These are phyloP conservation scores for Vidua chalybeata DNA, from an alignment of 2,113 vertebrate genomes.

Conservation along the genomic window DNA sequence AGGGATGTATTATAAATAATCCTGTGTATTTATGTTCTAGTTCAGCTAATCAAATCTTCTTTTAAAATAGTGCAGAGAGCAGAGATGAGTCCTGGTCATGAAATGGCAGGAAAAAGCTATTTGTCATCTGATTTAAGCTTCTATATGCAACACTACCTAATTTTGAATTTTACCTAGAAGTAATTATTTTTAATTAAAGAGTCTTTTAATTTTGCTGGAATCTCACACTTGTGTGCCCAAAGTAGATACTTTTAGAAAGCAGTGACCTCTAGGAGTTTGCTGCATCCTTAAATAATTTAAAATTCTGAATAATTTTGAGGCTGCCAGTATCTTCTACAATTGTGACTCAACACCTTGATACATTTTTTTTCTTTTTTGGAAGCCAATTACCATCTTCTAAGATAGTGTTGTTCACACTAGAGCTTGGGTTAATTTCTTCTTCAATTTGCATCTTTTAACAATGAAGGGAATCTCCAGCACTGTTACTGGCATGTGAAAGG, in stretches of 20 bases:
- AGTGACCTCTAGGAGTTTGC: not conserved
- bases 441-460: constrained; percentile 3
- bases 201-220: not conserved
- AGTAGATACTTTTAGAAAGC: not conserved
- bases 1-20: not conserved
- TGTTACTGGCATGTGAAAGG: not conserved
- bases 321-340: not conserved
- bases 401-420: not conserved
- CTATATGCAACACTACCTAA: not conserved
- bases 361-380: not conserved
- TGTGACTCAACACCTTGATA: not conserved
- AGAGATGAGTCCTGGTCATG: not conserved
- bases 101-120: not conserved
- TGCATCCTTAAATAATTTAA: not conserved
- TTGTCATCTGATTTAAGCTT: not conserved
- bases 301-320: not conserved
- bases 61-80: not conserved
- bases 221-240: not conserved
- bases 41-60: not conserved
- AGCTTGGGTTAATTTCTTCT: constrained; percentile 13
- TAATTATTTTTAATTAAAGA: not conserved
- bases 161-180: not conserved
- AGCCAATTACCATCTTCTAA: not conserved
- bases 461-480: not conserved
- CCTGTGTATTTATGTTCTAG: not conserved